Evolutionary conservation across 2,888 invertebrate species (phyloP).

Genomic region (Torymus aiolomorphi): DNA sequence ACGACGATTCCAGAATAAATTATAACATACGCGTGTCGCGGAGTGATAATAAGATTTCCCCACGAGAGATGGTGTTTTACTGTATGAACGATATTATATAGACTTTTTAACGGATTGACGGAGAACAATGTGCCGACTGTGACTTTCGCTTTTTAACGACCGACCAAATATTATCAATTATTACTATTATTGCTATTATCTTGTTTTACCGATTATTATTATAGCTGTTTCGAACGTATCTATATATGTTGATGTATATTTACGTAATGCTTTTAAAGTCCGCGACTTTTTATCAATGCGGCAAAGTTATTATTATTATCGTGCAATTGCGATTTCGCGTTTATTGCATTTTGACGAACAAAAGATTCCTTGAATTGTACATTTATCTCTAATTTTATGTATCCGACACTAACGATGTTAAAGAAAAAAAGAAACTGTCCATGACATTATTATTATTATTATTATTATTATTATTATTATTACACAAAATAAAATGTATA

Average conservation of each 20-base stretch:
- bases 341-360: constrained; percentile 11
- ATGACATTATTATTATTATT: constrained; percentile 18
- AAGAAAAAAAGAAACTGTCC: constrained; percentile 8
- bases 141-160: no score
- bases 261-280: constrained; percentile 7
- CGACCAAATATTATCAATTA: no score
- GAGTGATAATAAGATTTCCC: not conserved
- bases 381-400: constrained; percentile 38
- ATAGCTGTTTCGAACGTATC: no score
- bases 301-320: not conserved
- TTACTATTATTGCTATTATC: not conserved
- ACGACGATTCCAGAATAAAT: constrained; percentile 60
- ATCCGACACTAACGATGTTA: constrained; percentile 29
- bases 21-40: not conserved
- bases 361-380: constrained; percentile 23
- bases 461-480: constrained; percentile 4
- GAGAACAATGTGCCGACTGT: no score
- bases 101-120: no score
- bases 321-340: constrained; percentile 32
- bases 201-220: not conserved
- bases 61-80: no score
- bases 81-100: no score
- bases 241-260: not conserved
- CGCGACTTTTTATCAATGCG: not conserved
- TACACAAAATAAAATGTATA: constrained; percentile 50